Percentiles rank a stretch among this genome's conserved stretches.
Evolutionary conservation across 1,140 invertebrate species (phyloP).

Genomic region (Harlomillsia oculata): DNA sequence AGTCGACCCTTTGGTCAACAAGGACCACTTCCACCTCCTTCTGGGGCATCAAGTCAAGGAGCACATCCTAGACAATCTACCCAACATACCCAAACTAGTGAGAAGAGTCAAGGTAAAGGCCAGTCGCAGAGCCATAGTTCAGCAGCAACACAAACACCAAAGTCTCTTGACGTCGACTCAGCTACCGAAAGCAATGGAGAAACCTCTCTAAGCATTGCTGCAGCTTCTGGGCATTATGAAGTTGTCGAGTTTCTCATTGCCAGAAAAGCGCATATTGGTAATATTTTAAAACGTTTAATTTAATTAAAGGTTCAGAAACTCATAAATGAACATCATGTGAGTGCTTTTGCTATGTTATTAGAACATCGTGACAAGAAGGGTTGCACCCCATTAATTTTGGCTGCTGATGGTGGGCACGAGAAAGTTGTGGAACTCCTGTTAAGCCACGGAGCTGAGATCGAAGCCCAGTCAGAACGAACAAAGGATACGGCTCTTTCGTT

Average conservation of each 20-base stretch:
- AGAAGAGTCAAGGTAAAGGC: neutral
- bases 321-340: no score
- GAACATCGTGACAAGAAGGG: conserved; percentile 99
- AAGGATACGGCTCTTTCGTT: conserved; percentile 97
- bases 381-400: conserved; percentile 93
- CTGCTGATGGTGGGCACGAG: conserved; percentile 92
- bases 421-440: conserved; percentile 87
- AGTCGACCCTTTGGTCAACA: conserved; percentile 29
- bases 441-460: conserved; percentile 86
- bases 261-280: conserved; percentile 80
- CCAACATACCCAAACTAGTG: conserved; percentile 29
- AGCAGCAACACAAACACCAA: conserved; percentile 31
- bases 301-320: neutral
- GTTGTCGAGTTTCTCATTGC: conserved; percentile 81
- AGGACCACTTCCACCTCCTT: neutral
- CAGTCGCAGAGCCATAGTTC: conserved; percentile 27
- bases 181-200: conserved; percentile 98
- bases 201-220: conserved; percentile 92
- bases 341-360: conserved; percentile 36
- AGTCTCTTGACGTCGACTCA: conserved; percentile 69
- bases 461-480: conserved; percentile 95
- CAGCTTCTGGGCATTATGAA: conserved; percentile 92
- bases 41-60: neutral
- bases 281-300: neutral
- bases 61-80: conserved; percentile 25